phyloP scores from a whole-genome alignment of 2,113 vertebrate genomes.

The Ginglymostoma cirratum region DNA sequence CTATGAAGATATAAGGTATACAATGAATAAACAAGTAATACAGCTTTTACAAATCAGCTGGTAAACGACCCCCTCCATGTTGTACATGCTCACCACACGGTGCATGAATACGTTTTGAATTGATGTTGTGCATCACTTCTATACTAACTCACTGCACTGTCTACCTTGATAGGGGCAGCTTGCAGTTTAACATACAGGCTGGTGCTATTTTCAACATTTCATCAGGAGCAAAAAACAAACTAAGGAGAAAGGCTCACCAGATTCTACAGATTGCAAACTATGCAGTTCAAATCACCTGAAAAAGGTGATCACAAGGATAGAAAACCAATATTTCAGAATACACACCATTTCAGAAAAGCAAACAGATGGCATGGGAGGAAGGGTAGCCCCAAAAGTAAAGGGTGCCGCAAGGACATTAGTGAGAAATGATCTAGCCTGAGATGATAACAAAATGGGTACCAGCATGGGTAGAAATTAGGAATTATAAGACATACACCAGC shows the following conservation, averaged over 20 bases:
- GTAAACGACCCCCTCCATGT: background rate
- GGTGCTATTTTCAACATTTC: background rate
- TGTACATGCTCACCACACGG: background rate
- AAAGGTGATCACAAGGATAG: background rate
- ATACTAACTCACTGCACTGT: background rate
- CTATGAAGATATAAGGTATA: background rate
- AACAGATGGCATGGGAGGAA: too few species aligned
- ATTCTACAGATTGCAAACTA: background rate
- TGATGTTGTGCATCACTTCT: background rate
- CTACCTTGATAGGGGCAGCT: background rate
- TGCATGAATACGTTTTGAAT: background rate
- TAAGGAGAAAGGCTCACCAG: background rate
- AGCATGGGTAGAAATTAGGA: too few species aligned
- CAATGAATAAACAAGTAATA: background rate
- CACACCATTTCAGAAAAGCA: too few species aligned
- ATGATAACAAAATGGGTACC: too few species aligned
- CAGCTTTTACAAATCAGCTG: background rate
- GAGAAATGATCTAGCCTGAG: too few species aligned
- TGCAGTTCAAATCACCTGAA: background rate
- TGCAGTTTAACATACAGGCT: background rate
- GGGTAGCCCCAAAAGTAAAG: too few species aligned
- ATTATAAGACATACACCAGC: too few species aligned
- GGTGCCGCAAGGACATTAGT: too few species aligned
- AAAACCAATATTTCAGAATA: too few species aligned
- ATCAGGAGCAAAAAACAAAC: background rate